phyloP scores from a whole-genome alignment of 2,113 vertebrate genomes.

The Diadophis punctatus region DNA sequence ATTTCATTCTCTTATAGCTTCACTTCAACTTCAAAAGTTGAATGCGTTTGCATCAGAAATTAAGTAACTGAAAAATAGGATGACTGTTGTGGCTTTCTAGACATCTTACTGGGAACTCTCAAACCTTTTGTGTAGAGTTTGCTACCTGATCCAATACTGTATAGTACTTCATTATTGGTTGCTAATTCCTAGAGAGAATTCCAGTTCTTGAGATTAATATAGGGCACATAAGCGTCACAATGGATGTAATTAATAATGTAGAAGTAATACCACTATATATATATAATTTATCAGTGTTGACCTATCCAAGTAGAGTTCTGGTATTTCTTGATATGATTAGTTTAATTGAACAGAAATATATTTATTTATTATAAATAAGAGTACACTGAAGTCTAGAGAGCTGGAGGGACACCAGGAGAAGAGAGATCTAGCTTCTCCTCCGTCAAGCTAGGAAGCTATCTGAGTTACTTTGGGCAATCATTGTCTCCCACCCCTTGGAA shows the following conservation, averaged over 20 bases:
- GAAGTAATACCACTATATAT: not conserved
- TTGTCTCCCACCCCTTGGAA: not conserved
- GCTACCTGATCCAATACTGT: not conserved
- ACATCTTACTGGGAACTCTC: not conserved
- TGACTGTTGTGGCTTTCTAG: not conserved
- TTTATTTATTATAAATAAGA: not conserved
- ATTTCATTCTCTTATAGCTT: not conserved
- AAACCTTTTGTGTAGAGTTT: not conserved
- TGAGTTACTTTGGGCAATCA: not conserved
- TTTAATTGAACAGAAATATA: not conserved
- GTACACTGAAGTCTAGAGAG: not conserved
- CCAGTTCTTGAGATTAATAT: not conserved
- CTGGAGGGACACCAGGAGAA: not conserved
- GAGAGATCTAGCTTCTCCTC: not conserved
- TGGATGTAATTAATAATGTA: not conserved
- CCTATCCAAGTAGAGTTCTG: not conserved
- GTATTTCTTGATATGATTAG: not conserved
- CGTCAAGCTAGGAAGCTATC: not conserved
- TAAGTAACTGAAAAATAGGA: not conserved
- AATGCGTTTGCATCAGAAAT: not conserved
- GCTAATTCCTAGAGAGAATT: not conserved
- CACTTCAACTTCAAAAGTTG: not conserved
- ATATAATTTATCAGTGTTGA: not conserved
- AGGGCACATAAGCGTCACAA: not conserved
- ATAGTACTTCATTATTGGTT: too few relatives aligned